A percentile compares a stretch with the other conserved stretches of the same genome.
Conservation (phyloP, 2,113 vertebrate genomes). For the Leucoraja erinaceus region DNA sequence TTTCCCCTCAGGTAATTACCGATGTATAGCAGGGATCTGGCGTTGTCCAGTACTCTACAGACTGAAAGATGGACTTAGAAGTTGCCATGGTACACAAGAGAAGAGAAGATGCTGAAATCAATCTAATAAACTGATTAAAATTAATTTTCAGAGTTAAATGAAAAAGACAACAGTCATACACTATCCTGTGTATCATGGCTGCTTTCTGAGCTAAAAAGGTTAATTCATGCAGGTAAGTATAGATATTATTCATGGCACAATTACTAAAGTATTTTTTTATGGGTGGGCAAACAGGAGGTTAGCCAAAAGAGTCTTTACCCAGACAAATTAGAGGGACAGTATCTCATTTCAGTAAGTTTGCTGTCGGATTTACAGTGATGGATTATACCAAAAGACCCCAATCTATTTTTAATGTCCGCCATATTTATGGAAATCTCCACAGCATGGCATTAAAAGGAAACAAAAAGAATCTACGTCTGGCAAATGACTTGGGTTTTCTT, state of each 20-base stretch:
- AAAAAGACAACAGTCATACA: constrained; percentile 9
- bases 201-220: constrained; percentile 29
- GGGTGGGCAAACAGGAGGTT: constrained; percentile 22
- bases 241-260: constrained; percentile 23
- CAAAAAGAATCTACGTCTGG: not conserved
- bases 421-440: constrained; percentile 19
- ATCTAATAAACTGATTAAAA: constrained; percentile 11
- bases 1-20: constrained; percentile 32
- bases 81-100: constrained; percentile 34
- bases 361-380: constrained; percentile 32
- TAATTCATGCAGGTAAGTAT: constrained; percentile 32
- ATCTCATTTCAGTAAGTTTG: constrained; percentile 34
- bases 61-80: constrained; percentile 32
- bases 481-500: not conserved
- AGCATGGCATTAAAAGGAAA: not conserved
- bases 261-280: constrained; percentile 37
- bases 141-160: constrained; percentile 21
- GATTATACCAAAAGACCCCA: constrained; percentile 34
- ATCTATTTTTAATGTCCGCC: constrained; percentile 12
- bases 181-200: constrained; percentile 36
- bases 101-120: constrained; percentile 26
- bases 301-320: constrained; percentile 35
- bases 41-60: constrained; percentile 30
- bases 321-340: constrained; percentile 23
- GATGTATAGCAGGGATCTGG: constrained; percentile 19